A percentile compares a stretch with the other conserved stretches of the same genome.
Conservation (phyloP, 2,797 vertebrate genomes). For the Babyrousa celebensis region DNA sequence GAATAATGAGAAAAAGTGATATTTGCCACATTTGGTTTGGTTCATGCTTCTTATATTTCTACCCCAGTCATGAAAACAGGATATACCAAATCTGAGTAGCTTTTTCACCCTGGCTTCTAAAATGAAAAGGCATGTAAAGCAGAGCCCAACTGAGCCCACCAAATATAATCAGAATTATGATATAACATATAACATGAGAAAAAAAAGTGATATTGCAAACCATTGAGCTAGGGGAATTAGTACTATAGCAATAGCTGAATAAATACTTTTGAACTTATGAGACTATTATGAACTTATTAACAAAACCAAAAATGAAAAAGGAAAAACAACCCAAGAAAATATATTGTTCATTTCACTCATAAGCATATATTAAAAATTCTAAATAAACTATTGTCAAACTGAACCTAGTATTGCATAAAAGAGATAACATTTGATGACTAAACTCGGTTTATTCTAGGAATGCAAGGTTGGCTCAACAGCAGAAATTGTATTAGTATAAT, state of each 20-base stretch:
- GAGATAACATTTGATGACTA: neutral
- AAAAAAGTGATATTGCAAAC: neutral
- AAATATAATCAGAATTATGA: neutral
- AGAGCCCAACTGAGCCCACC: neutral
- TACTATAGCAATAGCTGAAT: neutral
- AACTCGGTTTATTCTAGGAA: constrained; percentile 43
- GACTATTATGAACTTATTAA: neutral
- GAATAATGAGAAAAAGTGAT: neutral
- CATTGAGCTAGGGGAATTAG: neutral
- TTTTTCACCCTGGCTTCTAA: constrained; percentile 18
- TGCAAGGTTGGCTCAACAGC: constrained; percentile 33
- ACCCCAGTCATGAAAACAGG: neutral
- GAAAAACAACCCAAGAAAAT: neutral
- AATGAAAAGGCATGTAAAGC: neutral
- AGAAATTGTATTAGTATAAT: constrained; percentile 5
- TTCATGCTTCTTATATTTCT: neutral
- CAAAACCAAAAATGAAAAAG: neutral
- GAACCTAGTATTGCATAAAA: neutral
- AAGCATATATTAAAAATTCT: constrained; percentile 5
- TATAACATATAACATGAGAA: neutral
- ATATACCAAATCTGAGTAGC: neutral
- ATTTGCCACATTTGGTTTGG: neutral
- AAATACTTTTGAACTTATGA: neutral
- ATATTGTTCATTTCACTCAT: neutral
- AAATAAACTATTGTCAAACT: constrained; percentile 5